These are phyloP conservation scores for Listronotus oregonensis DNA, from an alignment of 1,140 invertebrate species.

Conservation along the genomic window DNA sequence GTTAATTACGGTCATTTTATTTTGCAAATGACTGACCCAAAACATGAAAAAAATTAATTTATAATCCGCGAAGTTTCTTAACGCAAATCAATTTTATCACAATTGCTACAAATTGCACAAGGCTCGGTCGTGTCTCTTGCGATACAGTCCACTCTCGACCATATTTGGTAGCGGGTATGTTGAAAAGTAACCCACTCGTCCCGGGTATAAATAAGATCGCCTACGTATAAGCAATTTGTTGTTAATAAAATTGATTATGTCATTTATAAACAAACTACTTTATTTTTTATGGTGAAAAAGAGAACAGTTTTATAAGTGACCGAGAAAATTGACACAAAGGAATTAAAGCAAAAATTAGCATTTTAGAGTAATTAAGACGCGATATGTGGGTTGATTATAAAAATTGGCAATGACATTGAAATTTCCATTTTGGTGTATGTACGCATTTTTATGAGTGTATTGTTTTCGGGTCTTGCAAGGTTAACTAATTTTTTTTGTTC, in stretches of 20 bases:
- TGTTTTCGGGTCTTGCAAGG: no score
- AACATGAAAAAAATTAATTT: no score
- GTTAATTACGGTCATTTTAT: no score
- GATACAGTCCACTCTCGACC: conserved; percentile 1
- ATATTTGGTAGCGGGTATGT: conserved; percentile 20
- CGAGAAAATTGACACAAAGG: conserved; percentile 9
- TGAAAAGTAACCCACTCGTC: conserved; percentile 25
- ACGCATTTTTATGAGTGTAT: no score
- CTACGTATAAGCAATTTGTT: conserved; percentile 6
- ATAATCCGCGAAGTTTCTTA: no score
- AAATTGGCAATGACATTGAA: no score
- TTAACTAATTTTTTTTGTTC: no score
- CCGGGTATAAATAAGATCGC: not conserved
- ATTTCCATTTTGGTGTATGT: no score
- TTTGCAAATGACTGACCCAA: no score
- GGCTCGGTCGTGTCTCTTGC: no score
- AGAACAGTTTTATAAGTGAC: not conserved
- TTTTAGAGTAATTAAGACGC: not conserved
- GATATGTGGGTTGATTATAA: not conserved
- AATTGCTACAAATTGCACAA: no score
- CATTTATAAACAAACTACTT: conserved; percentile 4
- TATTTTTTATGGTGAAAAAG: conserved; percentile 3
- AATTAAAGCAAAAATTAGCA: conserved; percentile 1
- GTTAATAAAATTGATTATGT: conserved; percentile 20
- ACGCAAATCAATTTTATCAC: no score